Evolutionary conservation across 2,113 vertebrate species (phyloP).

Genomic region (Sciurus niger): DNA sequence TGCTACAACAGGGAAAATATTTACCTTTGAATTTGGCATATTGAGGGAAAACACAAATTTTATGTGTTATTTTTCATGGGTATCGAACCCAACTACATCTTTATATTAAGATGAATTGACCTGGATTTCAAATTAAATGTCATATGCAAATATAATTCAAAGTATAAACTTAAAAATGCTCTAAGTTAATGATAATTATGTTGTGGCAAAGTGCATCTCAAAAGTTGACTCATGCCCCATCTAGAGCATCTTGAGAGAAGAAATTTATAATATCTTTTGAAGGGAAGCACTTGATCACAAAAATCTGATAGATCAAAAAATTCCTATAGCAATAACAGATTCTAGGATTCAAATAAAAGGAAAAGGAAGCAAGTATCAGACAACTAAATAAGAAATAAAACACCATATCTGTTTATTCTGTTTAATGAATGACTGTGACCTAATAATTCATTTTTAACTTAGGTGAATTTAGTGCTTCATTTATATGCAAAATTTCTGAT

Average conservation of each 20-base stretch:
- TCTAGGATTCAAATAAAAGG: background rate
- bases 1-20: background rate
- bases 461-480: background rate
- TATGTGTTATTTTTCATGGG: background rate
- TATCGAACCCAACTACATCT: background rate
- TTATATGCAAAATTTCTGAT: background rate
- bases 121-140: slow-evolving; percentile 21
- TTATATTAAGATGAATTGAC: background rate
- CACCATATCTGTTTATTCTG: background rate
- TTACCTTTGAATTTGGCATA: background rate
- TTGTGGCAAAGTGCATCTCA: background rate
- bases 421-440: background rate
- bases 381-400: background rate
- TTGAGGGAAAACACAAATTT: background rate
- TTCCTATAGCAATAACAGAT: background rate
- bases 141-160: background rate
- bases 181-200: background rate
- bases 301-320: background rate
- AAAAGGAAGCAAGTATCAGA: background rate
- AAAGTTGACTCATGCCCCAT: background rate
- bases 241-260: background rate
- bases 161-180: slow-evolving; percentile 2
- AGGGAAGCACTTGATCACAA: background rate
- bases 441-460: background rate
- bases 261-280: background rate